These are phyloP conservation scores for Trachelus tabidus DNA, from an alignment of 2,888 invertebrate genomes.

Conservation along the genomic window DNA sequence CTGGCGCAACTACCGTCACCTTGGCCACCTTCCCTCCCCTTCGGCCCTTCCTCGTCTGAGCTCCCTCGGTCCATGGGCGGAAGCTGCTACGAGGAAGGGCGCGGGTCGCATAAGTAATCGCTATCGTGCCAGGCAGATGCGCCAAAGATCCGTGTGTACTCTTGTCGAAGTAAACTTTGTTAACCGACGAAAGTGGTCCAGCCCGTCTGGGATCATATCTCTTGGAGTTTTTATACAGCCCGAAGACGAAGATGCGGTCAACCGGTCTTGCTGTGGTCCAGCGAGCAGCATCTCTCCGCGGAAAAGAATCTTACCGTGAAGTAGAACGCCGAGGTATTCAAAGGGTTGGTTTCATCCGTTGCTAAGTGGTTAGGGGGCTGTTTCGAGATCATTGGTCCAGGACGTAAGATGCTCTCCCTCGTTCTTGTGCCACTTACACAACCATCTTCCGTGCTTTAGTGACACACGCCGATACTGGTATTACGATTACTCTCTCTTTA, in stretches of 20 bases:
- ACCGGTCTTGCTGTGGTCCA: neutral
- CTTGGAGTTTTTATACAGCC: neutral
- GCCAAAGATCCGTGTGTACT: conserved; percentile 26
- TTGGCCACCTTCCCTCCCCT: conserved; percentile 33
- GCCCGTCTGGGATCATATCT: neutral
- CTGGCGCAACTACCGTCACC: conserved; percentile 31
- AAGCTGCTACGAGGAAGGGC: conserved; percentile 59
- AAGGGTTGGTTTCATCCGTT: neutral
- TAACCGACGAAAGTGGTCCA: neutral
- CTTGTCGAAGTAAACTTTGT: neutral
- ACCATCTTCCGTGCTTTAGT: neutral
- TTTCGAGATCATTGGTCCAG: neutral
- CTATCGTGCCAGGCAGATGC: conserved; percentile 61
- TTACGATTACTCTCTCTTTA: neutral
- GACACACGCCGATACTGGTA: neutral
- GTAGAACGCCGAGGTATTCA: neutral
- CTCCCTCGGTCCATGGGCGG: conserved; percentile 35
- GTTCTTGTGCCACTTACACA: neutral
- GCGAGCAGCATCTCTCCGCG: neutral
- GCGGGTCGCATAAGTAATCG: conserved; percentile 64
- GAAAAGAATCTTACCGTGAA: neutral
- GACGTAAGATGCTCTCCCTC: neutral
- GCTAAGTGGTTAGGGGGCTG: neutral
- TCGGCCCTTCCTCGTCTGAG: conserved; percentile 30
- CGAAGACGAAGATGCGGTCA: neutral